Evolutionary conservation across 1,140 invertebrate genomes (phyloP).

Genomic region (Littorina saxatilis): DNA sequence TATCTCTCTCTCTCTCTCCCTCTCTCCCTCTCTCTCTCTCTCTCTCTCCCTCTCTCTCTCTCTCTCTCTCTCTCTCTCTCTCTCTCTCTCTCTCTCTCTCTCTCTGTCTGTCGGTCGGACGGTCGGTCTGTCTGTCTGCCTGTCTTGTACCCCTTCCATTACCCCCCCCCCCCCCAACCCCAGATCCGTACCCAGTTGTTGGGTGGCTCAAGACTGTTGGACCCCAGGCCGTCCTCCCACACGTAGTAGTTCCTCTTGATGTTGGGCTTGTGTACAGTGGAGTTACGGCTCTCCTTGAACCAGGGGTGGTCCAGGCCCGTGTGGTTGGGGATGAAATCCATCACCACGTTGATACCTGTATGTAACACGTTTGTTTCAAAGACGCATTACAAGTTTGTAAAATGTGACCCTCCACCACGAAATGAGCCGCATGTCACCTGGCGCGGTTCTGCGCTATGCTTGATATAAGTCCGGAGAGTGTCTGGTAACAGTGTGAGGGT

Average conservation of each 20-base stretch:
- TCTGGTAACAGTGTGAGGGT: too few species aligned
- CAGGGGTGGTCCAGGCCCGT: conserved; percentile 87
- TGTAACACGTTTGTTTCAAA: neutral
- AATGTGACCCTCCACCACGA: too few species aligned
- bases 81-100: neutral
- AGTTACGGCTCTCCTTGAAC: conserved; percentile 83
- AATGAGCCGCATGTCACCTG: too few species aligned
- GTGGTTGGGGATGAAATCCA: conserved; percentile 93
- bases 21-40: neutral
- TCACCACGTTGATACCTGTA: conserved; percentile 66
- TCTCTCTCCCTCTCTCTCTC: neutral
- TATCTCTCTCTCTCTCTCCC: too few species aligned
- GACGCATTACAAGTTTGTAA: too few species aligned
- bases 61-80: neutral
- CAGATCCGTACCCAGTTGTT: conserved; percentile 83
- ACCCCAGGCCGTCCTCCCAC: conserved; percentile 49
- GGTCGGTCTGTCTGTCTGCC: too few species aligned
- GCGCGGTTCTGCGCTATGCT: too few species aligned
- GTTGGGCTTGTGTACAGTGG: conserved; percentile 70
- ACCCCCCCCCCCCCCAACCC: neutral
- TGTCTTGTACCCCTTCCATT: neutral
- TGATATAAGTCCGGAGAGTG: too few species aligned
- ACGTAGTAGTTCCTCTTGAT: conserved; percentile 81
- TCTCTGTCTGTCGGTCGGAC: neutral
- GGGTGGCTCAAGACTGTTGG: conserved; percentile 75